Conservation (phyloP, 2,888 invertebrate genomes). For the Xanthorhoe spadicearia region DNA sequence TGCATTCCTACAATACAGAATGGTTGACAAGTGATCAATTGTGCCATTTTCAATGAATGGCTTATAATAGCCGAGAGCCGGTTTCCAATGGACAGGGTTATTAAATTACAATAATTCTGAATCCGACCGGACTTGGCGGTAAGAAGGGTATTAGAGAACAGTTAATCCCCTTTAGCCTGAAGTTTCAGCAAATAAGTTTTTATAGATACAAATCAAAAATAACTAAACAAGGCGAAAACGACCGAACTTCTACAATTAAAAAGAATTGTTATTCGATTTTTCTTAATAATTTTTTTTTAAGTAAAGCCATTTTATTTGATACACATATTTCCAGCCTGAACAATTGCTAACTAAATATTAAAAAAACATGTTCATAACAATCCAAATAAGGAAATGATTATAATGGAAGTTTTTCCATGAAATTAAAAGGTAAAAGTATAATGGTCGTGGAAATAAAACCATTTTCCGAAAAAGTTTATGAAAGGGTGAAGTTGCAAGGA, state of each 20-base stretch:
- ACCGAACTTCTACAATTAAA: not conserved
- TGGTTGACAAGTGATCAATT: constrained; percentile 80
- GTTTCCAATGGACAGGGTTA: constrained; percentile 62
- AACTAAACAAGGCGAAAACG: too few relatives aligned
- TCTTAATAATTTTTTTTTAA: not conserved
- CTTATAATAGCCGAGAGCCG: constrained; percentile 59
- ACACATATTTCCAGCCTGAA: constrained; percentile 1
- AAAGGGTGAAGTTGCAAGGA: constrained; percentile 2
- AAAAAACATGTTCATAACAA: not conserved
- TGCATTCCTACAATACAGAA: constrained; percentile 63
- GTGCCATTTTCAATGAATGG: constrained; percentile 71
- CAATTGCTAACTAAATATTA: not conserved
- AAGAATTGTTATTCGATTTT: not conserved
- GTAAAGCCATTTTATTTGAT: not conserved
- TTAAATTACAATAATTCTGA: constrained; percentile 79
- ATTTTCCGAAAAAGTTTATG: constrained; percentile 8
- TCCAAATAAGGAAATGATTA: not conserved
- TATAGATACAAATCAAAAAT: too few relatives aligned
- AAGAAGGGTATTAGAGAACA: constrained; percentile 32
- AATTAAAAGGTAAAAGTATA: not conserved
- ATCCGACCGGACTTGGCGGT: constrained; percentile 43
- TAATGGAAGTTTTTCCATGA: not conserved
- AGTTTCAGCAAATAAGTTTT: too few relatives aligned
- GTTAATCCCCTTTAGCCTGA: too few relatives aligned
- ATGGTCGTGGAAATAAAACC: too few relatives aligned